phyloP scores from a whole-genome alignment of 2,888 invertebrate species.

The Troides aeacus region DNA sequence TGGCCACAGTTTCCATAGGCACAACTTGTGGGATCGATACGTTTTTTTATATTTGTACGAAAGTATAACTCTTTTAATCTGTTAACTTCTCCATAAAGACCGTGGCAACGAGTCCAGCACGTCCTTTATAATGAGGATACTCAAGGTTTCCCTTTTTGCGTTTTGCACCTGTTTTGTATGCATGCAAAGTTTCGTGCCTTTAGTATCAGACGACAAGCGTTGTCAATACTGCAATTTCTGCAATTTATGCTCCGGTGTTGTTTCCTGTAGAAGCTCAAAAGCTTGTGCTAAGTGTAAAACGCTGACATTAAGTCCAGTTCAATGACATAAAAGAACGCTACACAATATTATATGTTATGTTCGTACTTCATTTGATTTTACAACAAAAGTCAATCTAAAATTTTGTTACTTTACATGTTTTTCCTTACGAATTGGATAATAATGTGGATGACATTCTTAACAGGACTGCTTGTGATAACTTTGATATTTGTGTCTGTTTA shows the following conservation, averaged over 20 bases:
- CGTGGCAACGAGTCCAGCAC: conserved; percentile 5
- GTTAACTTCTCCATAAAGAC: conserved; percentile 4
- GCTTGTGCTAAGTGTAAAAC: conserved; percentile 23
- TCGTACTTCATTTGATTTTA: conserved; percentile 9
- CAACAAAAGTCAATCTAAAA: conserved; percentile 11
- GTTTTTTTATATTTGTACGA: conserved; percentile 1
- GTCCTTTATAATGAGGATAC: conserved; percentile 26
- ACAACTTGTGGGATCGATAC: conserved; percentile 3
- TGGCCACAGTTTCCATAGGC: conserved; percentile 37
- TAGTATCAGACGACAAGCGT: conserved; percentile 33
- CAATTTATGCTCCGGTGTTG: conserved; percentile 30
- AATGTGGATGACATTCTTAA: not conserved
- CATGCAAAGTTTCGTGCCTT: conserved; percentile 34
- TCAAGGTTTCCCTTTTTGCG: conserved; percentile 25
- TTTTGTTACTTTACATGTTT: not conserved
- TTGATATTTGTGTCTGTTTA: no score
- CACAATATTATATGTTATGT: conserved; percentile 11
- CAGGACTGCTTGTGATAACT: not conserved
- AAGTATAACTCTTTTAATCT: conserved; percentile 3
- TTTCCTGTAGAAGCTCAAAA: conserved; percentile 24
- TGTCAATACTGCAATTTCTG: conserved; percentile 37
- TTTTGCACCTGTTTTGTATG: conserved; percentile 43
- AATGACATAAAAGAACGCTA: conserved; percentile 17
- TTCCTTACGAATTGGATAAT: not conserved
- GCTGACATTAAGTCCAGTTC: conserved; percentile 23